A percentile compares a stretch with the other conserved stretches of the same genome.
These are phyloP conservation scores for Zaprionus obscuricornis DNA, from an alignment of 2,888 invertebrate genomes.

Conservation along the genomic window DNA sequence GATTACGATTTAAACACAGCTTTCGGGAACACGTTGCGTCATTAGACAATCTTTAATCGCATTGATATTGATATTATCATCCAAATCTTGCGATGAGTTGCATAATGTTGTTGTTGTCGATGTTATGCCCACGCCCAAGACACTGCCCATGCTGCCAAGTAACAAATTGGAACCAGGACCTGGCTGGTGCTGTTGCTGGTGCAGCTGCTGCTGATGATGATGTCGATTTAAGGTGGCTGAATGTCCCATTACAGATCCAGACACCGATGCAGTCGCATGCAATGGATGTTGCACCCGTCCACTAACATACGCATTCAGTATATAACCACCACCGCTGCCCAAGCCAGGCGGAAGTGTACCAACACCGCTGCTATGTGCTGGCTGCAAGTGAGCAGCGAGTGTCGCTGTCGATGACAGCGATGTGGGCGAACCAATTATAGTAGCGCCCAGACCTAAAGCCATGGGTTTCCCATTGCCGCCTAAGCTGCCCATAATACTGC, in stretches of 20 bases:
- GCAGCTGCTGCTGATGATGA: conserved; percentile 61
- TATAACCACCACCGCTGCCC: conserved; percentile 78
- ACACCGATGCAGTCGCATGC: conserved; percentile 38
- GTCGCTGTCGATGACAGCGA: conserved; percentile 79
- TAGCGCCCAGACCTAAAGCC: conserved; percentile 58
- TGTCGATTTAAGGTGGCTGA: conserved; percentile 67
- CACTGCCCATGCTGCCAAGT: conserved; percentile 70
- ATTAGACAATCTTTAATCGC: conserved; percentile 94
- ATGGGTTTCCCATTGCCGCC: conserved; percentile 44
- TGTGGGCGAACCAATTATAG: conserved; percentile 79
- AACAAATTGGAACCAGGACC: conserved; percentile 74
- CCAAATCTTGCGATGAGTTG: conserved; percentile 82
- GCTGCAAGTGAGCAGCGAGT: conserved; percentile 64
- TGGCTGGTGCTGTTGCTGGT: conserved; percentile 51
- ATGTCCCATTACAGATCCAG: conserved; percentile 42
- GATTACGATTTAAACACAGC: conserved; percentile 88
- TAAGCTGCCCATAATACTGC: conserved; percentile 60
- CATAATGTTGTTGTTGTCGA: conserved; percentile 79
- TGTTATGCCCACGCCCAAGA: conserved; percentile 58
- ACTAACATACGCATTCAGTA: conserved; percentile 68
- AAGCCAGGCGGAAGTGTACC: conserved; percentile 79
- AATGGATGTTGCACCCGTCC: conserved; percentile 69
- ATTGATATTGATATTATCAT: conserved; percentile 89
- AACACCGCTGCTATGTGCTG: conserved; percentile 65
- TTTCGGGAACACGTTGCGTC: conserved; percentile 93